Evolutionary conservation across 92 coral and sea anemone genomes (phyloP).

Genomic region (Desmophyllum pertusum): DNA sequence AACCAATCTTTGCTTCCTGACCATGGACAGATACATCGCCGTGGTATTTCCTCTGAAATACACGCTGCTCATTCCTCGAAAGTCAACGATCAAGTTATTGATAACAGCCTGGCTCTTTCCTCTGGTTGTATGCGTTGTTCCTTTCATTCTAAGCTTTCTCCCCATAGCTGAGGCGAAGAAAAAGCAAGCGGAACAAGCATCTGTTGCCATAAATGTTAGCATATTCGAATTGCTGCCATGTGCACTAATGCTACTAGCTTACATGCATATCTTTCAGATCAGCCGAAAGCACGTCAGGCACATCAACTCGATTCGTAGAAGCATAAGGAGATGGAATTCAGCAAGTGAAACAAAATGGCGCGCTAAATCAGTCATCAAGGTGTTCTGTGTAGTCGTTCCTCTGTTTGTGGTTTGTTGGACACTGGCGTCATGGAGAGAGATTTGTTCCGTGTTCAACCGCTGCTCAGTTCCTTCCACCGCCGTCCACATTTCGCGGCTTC

Average conservation of each 20-base stretch:
- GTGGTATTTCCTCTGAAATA: conserved; percentile 58
- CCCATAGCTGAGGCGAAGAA: conserved; percentile 18
- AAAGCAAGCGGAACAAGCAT: conserved; percentile 19
- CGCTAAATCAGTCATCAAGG: conserved; percentile 53
- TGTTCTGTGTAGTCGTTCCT: conserved; percentile 67
- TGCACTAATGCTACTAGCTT: conserved; percentile 43
- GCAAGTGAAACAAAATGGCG: conserved; percentile 21
- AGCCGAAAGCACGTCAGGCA: conserved; percentile 54
- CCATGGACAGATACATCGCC: conserved; percentile 65
- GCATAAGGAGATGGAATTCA: conserved; percentile 26
- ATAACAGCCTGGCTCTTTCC: conserved; percentile 62
- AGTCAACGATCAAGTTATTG: conserved; percentile 40
- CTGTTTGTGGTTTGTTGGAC: conserved; percentile 68
- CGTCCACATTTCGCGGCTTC: conserved; percentile 62
- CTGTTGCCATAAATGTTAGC: conserved; percentile 35
- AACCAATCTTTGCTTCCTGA: conserved; percentile 57
- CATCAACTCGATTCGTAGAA: conserved; percentile 46
- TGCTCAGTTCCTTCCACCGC: conserved; percentile 47
- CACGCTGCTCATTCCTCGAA: conserved; percentile 32
- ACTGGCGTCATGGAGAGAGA: conserved; percentile 60
- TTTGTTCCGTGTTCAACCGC: conserved; percentile 24
- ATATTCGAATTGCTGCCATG: conserved; percentile 57
- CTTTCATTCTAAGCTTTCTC: conserved; percentile 29
- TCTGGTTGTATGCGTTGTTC: conserved; percentile 17
- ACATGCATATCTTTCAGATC: conserved; percentile 64